Conservation (phyloP, 2,113 vertebrate genomes). For the Misgurnus mizolepis region DNA sequence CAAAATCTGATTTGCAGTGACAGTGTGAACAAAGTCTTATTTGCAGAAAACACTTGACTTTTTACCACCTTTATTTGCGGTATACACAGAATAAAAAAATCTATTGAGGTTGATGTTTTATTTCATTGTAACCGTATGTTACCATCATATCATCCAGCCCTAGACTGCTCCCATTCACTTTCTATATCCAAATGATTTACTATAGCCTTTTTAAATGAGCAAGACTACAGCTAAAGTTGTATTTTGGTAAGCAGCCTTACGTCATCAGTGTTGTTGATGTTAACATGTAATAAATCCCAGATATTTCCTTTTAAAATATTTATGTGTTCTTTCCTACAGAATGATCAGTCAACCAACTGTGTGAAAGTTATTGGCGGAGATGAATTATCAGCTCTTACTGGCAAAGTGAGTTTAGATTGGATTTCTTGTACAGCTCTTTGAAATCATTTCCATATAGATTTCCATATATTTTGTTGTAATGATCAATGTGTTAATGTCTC, state of each 20-base stretch:
- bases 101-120: too few species aligned
- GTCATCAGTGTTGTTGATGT: neutral
- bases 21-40: too few species aligned
- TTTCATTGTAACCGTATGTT: too few species aligned
- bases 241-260: neutral
- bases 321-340: slow-evolving; percentile 63
- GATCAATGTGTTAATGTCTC: neutral
- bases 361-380: slow-evolving; percentile 80
- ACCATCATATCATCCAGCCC: too few species aligned
- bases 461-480: neutral
- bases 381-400: slow-evolving; percentile 75
- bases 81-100: too few species aligned
- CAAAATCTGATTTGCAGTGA: too few species aligned
- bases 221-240: too few species aligned
- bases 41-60: too few species aligned
- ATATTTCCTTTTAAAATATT: neutral
- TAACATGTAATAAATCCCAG: neutral
- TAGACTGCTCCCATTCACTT: too few species aligned
- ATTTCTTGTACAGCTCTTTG: neutral
- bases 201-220: too few species aligned
- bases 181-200: too few species aligned
- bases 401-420: slow-evolving; percentile 72
- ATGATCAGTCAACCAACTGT: slow-evolving; percentile 73
- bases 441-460: neutral
- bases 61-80: too few species aligned